Percentiles rank a stretch among this genome's conserved stretches.
These are phyloP conservation scores for Melierax canorus DNA, from an alignment of 2,113 vertebrate genomes.

Conservation along the genomic window DNA sequence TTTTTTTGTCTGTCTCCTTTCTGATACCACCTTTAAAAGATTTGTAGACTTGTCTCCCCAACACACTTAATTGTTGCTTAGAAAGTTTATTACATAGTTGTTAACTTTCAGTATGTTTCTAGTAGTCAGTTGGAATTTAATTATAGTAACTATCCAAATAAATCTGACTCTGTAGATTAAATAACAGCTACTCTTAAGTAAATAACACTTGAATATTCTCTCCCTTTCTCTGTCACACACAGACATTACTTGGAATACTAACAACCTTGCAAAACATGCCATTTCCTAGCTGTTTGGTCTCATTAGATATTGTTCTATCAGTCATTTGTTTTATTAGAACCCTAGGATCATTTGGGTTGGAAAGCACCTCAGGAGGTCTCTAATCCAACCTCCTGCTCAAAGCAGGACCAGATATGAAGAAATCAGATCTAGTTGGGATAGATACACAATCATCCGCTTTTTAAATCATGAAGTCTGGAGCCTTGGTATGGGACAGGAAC, in stretches of 20 bases:
- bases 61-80: neutral
- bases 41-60: neutral
- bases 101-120: slow-evolving; percentile 10
- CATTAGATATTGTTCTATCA: neutral
- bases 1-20: neutral
- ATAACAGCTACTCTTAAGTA: neutral
- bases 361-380: neutral
- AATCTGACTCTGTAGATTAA: slow-evolving; percentile 33
- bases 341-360: neutral
- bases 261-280: neutral
- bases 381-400: neutral
- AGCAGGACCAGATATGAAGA: neutral
- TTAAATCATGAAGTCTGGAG: neutral
- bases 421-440: neutral
- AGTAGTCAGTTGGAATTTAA: slow-evolving; percentile 24
- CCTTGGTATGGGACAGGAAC: neutral
- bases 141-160: slow-evolving; percentile 33
- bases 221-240: neutral
- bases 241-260: neutral
- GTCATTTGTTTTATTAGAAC: neutral
- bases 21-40: neutral
- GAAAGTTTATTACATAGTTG: slow-evolving; percentile 26
- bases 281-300: neutral
- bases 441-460: neutral
- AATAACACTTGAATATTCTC: slow-evolving; percentile 2